phyloP scores from a whole-genome alignment of 2,113 vertebrate genomes.

The Antechinus stuartii region DNA sequence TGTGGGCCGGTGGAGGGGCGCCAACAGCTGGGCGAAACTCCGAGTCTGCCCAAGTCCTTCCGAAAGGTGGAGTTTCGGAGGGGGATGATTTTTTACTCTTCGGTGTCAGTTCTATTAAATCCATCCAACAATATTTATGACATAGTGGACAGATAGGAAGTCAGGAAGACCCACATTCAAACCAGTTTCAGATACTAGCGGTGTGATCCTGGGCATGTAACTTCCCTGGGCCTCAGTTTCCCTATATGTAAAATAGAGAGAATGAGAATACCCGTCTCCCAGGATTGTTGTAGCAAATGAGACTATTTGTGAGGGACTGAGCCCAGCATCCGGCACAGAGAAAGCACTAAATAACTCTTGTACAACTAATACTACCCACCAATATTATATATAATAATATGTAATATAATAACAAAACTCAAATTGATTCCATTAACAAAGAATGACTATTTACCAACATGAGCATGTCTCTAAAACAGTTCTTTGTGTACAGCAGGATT shows the following conservation, averaged over 20 bases:
- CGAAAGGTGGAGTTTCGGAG: neutral
- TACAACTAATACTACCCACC: neutral
- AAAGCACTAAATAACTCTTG: neutral
- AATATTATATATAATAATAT: no score
- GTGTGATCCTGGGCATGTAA: neutral
- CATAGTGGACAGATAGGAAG: neutral
- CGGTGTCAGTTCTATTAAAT: neutral
- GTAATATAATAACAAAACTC: no score
- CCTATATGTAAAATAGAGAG: neutral
- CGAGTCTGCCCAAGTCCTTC: no score
- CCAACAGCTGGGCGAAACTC: neutral
- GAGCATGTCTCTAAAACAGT: no score
- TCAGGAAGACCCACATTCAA: neutral
- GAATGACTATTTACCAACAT: no score
- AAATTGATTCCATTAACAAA: no score
- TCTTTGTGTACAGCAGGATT: no score
- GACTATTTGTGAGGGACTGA: neutral
- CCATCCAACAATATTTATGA: neutral
- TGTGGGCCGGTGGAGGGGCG: no score
- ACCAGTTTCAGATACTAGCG: neutral
- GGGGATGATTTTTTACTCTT: neutral
- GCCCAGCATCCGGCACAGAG: neutral
- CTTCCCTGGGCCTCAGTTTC: neutral
- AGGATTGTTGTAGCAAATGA: no score
- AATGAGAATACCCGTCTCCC: neutral